Evolutionary conservation across 2,113 vertebrate genomes (phyloP).

Genomic region (Hippocampus mohnikei): DNA sequence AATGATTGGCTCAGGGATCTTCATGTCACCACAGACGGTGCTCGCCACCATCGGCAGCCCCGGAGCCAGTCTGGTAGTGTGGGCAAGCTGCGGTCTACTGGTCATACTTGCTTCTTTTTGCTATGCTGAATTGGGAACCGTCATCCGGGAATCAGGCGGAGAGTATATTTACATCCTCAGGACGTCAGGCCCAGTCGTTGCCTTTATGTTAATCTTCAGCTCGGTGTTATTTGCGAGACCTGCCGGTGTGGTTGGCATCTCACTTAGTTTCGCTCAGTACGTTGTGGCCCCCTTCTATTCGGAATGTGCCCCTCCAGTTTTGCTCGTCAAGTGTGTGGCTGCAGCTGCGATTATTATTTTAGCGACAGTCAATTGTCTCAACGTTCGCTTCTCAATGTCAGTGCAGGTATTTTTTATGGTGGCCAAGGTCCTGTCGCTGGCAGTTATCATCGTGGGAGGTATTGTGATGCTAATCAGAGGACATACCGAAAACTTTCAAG

Average conservation of each 20-base stretch:
- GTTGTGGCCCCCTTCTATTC: constrained; percentile 76
- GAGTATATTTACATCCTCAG: constrained; percentile 84
- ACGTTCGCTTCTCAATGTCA: constrained; percentile 70
- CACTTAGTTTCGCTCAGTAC: constrained; percentile 81
- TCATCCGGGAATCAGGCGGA: constrained; percentile 81
- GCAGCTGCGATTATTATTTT: constrained; percentile 74
- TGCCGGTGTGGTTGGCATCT: constrained; percentile 70
- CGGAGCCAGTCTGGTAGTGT: constrained; percentile 80
- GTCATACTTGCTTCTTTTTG: constrained; percentile 76
- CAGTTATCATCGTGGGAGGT: constrained; percentile 69
- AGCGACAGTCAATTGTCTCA: constrained; percentile 75
- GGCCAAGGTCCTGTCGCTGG: constrained; percentile 75
- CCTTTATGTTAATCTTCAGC: constrained; percentile 79
- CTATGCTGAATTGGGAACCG: constrained; percentile 82
- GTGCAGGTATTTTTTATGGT: constrained; percentile 78
- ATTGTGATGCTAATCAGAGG: constrained; percentile 69
- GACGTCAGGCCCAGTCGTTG: constrained; percentile 78
- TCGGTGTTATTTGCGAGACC: constrained; percentile 79
- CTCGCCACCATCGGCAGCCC: constrained; percentile 77
- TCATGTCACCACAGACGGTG: constrained; percentile 80
- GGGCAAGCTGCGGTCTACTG: constrained; percentile 80
- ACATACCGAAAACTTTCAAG: constrained; percentile 68
- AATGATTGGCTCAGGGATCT: constrained; percentile 82
- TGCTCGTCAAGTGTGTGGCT: constrained; percentile 68
- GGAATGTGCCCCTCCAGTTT: constrained; percentile 69